Percentiles rank a stretch among this genome's conserved stretches.
Conservation (phyloP, 2,888 invertebrate genomes). For the Barypeithes pellucidus region DNA sequence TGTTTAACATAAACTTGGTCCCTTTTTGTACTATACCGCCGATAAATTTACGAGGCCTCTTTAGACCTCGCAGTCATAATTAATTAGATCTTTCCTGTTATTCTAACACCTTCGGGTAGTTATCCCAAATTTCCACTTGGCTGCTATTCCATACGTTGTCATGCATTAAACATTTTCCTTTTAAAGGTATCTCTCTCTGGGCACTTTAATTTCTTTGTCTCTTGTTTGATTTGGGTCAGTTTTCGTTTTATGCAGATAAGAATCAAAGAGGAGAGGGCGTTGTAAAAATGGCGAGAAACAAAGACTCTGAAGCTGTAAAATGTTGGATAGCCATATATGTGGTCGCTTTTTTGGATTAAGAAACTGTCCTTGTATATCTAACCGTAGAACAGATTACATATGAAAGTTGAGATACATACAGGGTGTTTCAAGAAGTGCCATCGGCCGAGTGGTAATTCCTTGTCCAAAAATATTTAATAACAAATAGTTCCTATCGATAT, state of each 20-base stretch:
- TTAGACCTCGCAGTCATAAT: not conserved
- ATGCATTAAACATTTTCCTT: slow-evolving; percentile 9
- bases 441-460: too few relatives aligned
- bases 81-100: not conserved
- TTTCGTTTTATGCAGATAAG: slow-evolving; percentile 1
- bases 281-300: not conserved
- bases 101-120: slow-evolving; percentile 6
- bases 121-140: slow-evolving; percentile 14
- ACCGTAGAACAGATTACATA: too few relatives aligned
- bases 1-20: too few relatives aligned
- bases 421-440: too few relatives aligned
- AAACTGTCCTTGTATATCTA: too few relatives aligned
- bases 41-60: not conserved
- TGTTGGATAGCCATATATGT: too few relatives aligned
- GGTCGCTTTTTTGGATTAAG: too few relatives aligned
- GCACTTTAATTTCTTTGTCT: slow-evolving; percentile 8
- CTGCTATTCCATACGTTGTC: slow-evolving; percentile 1
- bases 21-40: too few relatives aligned
- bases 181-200: not conserved
- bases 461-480: too few relatives aligned
- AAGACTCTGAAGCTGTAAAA: not conserved
- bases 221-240: not conserved
- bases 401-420: too few relatives aligned
- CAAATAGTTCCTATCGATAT: too few relatives aligned
- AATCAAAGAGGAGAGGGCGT: not conserved